phyloP scores from a whole-genome alignment of 2,888 invertebrate genomes.

The Heteromyza rotundicornis region DNA sequence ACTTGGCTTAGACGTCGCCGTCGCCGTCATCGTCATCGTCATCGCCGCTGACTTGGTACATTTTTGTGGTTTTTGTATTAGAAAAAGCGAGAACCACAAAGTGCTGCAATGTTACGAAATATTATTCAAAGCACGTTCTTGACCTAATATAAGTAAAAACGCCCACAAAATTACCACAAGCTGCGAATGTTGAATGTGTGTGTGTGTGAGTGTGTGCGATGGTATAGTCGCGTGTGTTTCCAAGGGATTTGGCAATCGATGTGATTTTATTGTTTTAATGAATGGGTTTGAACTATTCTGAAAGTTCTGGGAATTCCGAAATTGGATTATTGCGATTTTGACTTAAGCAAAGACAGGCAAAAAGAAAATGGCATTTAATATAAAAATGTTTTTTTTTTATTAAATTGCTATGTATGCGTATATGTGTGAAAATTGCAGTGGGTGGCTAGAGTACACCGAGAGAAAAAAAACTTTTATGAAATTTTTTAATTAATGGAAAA shows the following conservation, averaged over 20 bases:
- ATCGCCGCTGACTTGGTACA: not conserved
- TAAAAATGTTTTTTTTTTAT: no score
- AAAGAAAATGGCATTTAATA: not conserved
- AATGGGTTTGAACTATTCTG: slow-evolving; percentile 49
- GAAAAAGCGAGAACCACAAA: not conserved
- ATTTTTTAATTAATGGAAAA: no score
- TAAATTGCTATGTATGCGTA: no score
- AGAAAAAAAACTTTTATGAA: no score
- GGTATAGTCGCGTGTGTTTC: slow-evolving; percentile 12
- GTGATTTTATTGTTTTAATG: slow-evolving; percentile 43
- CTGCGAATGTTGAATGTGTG: slow-evolving; percentile 39
- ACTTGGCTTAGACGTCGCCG: slow-evolving; percentile 44
- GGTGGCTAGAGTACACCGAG: no score
- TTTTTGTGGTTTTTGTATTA: not conserved
- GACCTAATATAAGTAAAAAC: slow-evolving; percentile 59
- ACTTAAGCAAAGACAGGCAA: not conserved
- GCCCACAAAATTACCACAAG: slow-evolving; percentile 61
- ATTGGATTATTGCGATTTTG: slow-evolving; percentile 40
- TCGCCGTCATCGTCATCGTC: not conserved
- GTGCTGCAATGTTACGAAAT: slow-evolving; percentile 14
- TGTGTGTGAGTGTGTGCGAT: slow-evolving; percentile 19
- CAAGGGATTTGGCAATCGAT: slow-evolving; percentile 24
- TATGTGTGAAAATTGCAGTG: no score
- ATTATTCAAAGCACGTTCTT: slow-evolving; percentile 59
- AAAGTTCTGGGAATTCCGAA: slow-evolving; percentile 44